These are phyloP conservation scores for Cydia amplana DNA, from an alignment of 1,140 invertebrate species.

Conservation along the genomic window DNA sequence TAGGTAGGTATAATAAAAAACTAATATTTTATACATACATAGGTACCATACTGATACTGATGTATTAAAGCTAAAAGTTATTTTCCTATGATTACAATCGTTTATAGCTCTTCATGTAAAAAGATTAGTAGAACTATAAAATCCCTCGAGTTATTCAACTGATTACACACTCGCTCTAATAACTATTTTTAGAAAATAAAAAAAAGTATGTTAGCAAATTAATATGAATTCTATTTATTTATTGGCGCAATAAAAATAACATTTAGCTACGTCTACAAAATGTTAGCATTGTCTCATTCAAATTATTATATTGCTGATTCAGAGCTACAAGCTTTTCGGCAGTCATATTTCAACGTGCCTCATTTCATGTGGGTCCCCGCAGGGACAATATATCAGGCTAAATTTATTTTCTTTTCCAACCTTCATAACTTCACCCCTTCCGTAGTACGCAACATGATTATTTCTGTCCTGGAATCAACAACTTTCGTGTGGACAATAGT, in stretches of 20 bases:
- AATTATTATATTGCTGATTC: constrained; percentile 41
- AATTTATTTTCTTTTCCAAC: constrained; percentile 71
- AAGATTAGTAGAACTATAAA: too few relatives aligned
- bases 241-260: background rate
- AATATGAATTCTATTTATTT: constrained; percentile 16
- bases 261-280: background rate
- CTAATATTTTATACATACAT: too few relatives aligned
- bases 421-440: constrained; percentile 54
- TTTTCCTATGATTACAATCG: too few relatives aligned
- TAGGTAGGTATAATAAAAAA: too few relatives aligned
- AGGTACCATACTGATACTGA: too few relatives aligned
- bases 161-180: background rate
- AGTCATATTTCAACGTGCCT: constrained; percentile 63
- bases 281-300: constrained; percentile 37
- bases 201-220: too few relatives aligned
- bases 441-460: constrained; percentile 4
- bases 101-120: too few relatives aligned
- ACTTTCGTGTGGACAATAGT: background rate
- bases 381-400: constrained; percentile 68
- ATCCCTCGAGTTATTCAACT: background rate
- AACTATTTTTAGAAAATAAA: too few relatives aligned
- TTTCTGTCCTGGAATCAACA: background rate
- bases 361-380: constrained; percentile 58
- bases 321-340: constrained; percentile 48
- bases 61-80: too few relatives aligned